These are phyloP conservation scores for Encarsia formosa DNA, from an alignment of 2,888 invertebrate species.

Conservation along the genomic window DNA sequence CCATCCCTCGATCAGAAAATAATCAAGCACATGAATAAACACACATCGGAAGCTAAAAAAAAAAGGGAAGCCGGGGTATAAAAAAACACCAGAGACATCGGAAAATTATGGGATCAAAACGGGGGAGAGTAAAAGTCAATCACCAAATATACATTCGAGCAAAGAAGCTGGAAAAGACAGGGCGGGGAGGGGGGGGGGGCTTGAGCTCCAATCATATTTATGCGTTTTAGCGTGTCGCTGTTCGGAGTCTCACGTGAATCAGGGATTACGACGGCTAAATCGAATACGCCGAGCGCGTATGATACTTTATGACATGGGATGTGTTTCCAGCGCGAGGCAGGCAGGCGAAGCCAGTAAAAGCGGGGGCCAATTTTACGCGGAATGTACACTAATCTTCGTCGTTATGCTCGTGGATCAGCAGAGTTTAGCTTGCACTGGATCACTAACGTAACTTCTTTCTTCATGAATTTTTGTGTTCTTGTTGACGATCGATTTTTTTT, in stretches of 20 bases:
- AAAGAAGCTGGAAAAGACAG: neutral
- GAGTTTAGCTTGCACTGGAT: too few species aligned
- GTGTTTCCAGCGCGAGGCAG: neutral
- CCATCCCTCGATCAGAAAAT: too few species aligned
- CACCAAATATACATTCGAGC: neutral
- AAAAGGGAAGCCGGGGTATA: neutral
- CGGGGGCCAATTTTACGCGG: conserved; percentile 22
- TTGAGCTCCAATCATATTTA: conserved; percentile 48
- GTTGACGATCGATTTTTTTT: too few species aligned
- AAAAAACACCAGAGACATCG: neutral
- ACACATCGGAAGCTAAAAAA: neutral
- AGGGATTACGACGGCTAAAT: conserved; percentile 45
- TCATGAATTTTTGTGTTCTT: too few species aligned
- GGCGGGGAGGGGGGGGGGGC: neutral
- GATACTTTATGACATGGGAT: conserved; percentile 31
- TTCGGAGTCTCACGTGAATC: conserved; percentile 40
- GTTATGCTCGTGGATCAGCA: too few species aligned
- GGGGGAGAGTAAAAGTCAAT: neutral
- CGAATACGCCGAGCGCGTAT: conserved; percentile 41
- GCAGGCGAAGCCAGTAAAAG: too few species aligned
- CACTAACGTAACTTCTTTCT: too few species aligned
- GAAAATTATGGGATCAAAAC: neutral
- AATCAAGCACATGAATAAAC: neutral
- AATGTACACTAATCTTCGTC: conserved; percentile 23
- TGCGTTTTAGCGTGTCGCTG: conserved; percentile 35